Percentiles rank a stretch among this genome's conserved stretches.
These are phyloP conservation scores for Neoseiulus cucumeris DNA, from an alignment of 1,140 invertebrate species.

Conservation along the genomic window DNA sequence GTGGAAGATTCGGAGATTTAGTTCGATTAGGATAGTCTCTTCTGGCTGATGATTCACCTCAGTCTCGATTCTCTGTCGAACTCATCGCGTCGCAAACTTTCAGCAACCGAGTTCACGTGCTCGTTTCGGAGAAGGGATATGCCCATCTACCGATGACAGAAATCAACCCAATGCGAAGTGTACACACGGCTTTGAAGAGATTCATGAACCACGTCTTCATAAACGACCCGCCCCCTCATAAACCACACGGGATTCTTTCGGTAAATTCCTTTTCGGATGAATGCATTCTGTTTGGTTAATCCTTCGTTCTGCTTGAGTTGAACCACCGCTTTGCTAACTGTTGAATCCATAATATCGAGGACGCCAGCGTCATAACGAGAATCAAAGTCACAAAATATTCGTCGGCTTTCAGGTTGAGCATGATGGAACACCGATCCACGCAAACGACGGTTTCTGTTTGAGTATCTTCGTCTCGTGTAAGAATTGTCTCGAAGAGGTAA, in stretches of 20 bases:
- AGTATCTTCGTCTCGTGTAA: constrained; percentile 64
- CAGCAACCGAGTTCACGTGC: constrained; percentile 54
- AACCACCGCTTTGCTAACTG: too few species aligned
- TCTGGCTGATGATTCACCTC: too few species aligned
- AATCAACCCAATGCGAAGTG: constrained; percentile 59
- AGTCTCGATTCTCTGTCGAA: too few species aligned
- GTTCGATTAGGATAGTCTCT: too few species aligned
- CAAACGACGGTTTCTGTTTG: constrained; percentile 53
- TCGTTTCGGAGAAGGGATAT: constrained; percentile 57
- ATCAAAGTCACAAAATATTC: too few species aligned
- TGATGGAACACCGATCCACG: constrained; percentile 31
- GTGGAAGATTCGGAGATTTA: too few species aligned
- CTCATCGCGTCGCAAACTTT: too few species aligned
- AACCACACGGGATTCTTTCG: constrained; percentile 41
- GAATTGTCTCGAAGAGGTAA: constrained; percentile 52
- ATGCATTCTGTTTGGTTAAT: too few species aligned
- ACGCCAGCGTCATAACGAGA: too few species aligned
- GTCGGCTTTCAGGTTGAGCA: constrained; percentile 18
- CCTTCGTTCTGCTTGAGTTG: too few species aligned
- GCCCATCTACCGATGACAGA: constrained; percentile 66
- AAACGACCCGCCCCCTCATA: constrained; percentile 55
- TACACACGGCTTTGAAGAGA: constrained; percentile 63
- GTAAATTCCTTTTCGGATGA: constrained; percentile 4
- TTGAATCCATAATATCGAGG: too few species aligned
- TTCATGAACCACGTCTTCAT: constrained; percentile 71